A percentile compares a stretch with the other conserved stretches of the same genome.
These are phyloP conservation scores for Characodon lateralis DNA, from an alignment of 2,797 vertebrate genomes.

Conservation along the genomic window DNA sequence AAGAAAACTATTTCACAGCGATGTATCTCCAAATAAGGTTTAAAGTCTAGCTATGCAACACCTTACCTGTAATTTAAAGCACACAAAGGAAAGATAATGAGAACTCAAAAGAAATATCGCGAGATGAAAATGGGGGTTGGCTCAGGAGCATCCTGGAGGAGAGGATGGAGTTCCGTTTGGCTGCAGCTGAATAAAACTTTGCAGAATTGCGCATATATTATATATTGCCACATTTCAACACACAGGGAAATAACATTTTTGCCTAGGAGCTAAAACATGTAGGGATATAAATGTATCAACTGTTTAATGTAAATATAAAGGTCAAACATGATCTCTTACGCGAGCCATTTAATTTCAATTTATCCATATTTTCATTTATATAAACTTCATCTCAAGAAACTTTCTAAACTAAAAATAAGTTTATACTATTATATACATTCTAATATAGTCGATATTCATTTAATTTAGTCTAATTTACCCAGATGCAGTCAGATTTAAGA, in stretches of 20 bases:
- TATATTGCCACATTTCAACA: too few species aligned
- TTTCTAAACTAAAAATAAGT: too few species aligned
- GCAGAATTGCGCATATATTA: neutral
- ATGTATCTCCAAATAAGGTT: neutral
- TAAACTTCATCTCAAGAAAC: too few species aligned
- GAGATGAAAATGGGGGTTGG: neutral
- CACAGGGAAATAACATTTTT: neutral
- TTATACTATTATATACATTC: too few species aligned
- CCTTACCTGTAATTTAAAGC: neutral
- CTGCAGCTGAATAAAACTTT: neutral
- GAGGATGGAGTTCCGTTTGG: neutral
- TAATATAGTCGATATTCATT: too few species aligned
- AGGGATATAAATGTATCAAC: neutral
- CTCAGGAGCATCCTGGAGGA: neutral
- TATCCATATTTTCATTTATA: too few species aligned
- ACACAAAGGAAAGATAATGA: neutral
- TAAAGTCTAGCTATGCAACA: neutral
- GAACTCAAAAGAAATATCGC: slow-evolving; percentile 1
- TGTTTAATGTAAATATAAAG: neutral
- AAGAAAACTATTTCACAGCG: neutral
- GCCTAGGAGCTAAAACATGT: neutral
- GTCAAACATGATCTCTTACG: neutral
- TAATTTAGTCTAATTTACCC: too few species aligned
- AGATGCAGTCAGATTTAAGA: too few species aligned
- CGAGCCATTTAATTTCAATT: too few species aligned